These are phyloP conservation scores for Philonicus albiceps DNA, from an alignment of 2,888 invertebrate species.

Conservation along the genomic window DNA sequence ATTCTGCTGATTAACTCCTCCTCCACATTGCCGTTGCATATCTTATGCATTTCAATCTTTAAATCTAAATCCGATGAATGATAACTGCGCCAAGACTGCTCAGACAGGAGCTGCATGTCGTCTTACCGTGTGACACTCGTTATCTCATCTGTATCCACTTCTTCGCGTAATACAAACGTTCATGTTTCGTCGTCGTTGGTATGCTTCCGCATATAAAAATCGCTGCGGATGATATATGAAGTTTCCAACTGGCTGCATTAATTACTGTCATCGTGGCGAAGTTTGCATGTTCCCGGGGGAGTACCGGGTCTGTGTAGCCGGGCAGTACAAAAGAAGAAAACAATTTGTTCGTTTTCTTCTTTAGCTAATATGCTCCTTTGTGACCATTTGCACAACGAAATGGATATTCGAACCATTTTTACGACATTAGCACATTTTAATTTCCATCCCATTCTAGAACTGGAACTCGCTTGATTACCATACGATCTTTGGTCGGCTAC, in stretches of 20 bases:
- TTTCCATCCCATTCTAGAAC: neutral
- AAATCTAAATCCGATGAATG: neutral
- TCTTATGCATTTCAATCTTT: neutral
- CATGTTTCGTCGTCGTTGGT: neutral
- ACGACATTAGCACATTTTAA: neutral
- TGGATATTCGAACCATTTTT: conserved; percentile 11
- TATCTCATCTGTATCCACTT: neutral
- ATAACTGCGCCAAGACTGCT: neutral
- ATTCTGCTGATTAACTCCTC: neutral
- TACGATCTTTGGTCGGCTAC: neutral
- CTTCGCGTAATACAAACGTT: neutral
- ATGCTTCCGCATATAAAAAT: neutral
- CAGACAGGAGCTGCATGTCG: neutral
- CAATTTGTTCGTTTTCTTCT: neutral
- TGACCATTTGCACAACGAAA: neutral
- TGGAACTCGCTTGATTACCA: neutral
- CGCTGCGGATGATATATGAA: neutral
- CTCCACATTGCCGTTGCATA: neutral
- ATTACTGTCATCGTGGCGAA: neutral
- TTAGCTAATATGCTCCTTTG: neutral
- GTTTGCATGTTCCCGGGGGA: neutral
- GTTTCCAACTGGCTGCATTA: neutral
- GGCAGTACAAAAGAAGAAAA: neutral
- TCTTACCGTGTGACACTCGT: neutral
- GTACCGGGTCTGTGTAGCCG: neutral